phyloP scores from a whole-genome alignment of 2,797 vertebrate species.

The Acomys russatus region DNA sequence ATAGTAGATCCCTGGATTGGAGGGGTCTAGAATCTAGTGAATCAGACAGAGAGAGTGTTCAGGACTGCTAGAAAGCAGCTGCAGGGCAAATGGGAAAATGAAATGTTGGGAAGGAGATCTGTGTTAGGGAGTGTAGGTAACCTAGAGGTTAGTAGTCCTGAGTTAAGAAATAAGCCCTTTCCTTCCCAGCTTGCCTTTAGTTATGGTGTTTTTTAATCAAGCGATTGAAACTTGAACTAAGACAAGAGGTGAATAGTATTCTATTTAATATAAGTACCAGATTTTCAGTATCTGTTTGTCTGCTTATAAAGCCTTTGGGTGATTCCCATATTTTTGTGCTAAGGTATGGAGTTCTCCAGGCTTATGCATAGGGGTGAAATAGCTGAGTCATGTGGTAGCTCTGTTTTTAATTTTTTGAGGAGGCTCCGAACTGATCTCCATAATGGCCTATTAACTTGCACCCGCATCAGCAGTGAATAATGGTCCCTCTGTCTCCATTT shows the following conservation, averaged over 20 bases:
- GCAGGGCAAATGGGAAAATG: not conserved
- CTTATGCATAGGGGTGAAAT: not conserved
- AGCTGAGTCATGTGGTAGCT: not conserved
- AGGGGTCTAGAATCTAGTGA: not conserved
- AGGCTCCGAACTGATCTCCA: not conserved
- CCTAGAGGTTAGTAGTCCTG: too few relatives aligned
- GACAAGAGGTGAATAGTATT: not conserved
- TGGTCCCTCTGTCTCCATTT: not conserved
- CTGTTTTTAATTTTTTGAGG: not conserved
- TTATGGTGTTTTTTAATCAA: not conserved
- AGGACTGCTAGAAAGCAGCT: not conserved
- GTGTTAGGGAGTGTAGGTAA: not conserved
- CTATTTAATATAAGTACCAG: not conserved
- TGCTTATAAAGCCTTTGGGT: not conserved
- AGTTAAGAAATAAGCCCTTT: not conserved
- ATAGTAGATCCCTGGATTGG: not conserved
- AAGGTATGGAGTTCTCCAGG: not conserved
- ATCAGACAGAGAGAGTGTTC: too few relatives aligned
- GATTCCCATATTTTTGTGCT: not conserved
- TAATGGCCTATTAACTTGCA: not conserved
- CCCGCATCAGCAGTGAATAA: not conserved
- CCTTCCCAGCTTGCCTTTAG: not conserved
- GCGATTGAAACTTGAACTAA: not conserved
- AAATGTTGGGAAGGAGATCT: not conserved
- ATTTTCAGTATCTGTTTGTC: not conserved